These are phyloP conservation scores for Ennomos fuscantarius DNA, from an alignment of 2,888 invertebrate species.

Conservation along the genomic window DNA sequence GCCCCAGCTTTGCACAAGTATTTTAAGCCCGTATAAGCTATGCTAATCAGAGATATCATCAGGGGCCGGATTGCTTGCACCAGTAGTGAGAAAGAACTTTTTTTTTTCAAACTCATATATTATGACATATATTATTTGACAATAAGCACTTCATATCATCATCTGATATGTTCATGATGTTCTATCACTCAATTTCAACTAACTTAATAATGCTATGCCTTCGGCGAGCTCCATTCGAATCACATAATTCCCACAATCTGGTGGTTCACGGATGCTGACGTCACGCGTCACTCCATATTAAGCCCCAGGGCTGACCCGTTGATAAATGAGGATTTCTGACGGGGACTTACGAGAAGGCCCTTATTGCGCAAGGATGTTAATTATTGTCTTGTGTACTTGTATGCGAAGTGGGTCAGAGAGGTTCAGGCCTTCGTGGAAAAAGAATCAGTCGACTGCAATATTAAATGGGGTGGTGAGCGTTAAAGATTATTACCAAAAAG, in stretches of 20 bases:
- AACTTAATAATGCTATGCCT: neutral
- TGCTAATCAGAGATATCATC: no score
- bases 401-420: constrained; percentile 5
- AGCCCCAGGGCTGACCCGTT: constrained; percentile 42
- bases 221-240: neutral
- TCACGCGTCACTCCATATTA: constrained; percentile 36
- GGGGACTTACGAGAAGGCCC: constrained; percentile 33
- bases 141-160: no score
- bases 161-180: no score
- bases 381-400: constrained; percentile 25
- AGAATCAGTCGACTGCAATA: neutral
- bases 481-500: no score
- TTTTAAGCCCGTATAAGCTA: no score
- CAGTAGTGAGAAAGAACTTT: no score
- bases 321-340: constrained; percentile 48
- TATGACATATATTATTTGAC: no score
- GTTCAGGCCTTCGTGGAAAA: neutral
- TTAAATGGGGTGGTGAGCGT: no score
- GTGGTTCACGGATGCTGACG: constrained; percentile 33
- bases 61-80: no score
- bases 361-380: constrained; percentile 36
- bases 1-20: no score
- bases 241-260: constrained; percentile 4
- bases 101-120: no score
- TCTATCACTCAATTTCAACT: neutral